Base-by-base conservation (phyloP, 2,797 vertebrate species). In the Tangara arthus region DNA sequence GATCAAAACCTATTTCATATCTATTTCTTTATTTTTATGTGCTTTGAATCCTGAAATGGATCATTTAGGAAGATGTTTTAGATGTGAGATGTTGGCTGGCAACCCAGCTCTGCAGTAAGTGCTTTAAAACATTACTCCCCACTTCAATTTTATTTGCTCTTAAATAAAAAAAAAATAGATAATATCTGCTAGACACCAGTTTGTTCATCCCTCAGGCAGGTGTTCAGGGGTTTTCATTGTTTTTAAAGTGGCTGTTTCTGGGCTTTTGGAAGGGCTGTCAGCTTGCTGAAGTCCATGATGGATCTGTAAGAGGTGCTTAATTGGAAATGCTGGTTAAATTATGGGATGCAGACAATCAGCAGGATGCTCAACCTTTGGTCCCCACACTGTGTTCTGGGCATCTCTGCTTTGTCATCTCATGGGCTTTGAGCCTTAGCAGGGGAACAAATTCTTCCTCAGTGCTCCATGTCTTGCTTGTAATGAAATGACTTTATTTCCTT, bases 241-340 rank as follows among this genome's bases (percentile, higher is more conserved):
- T 92, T 87, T 39, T 83, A 3, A 86, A 86, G 86, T n/a, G 18
- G n/a, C 66, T 81, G 41, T 83, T 93, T 37, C 80, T 83, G 65
- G 84, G 85, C 49, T 85, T 88, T 72, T 50, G 37, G 59, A 89
- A 28, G 8, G 71, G 30, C 73, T 92, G 77, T 78, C 61, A 75
- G 69, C 73, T 87, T 39, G 59, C 46, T 84, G 70, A 53, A 42
- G 77, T 19, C 1, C 5, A 7, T 35, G 69, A 69, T 93, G 59
- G 18, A 75, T 81, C 52, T 73, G 53, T 44, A 35, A 35, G 73
- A 68, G 61, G 61, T 42, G 50, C 15, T 92, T 65, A 19, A 72
- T 4, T 84, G 86, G 50, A 32, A 47, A 39, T 39, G 34, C 57
- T 12, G 19, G 12, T 37, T 2, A 30, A 61, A n/a, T 30, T 59